phyloP scores from a whole-genome alignment of 2,797 vertebrate species.

The Artibeus lituratus region DNA sequence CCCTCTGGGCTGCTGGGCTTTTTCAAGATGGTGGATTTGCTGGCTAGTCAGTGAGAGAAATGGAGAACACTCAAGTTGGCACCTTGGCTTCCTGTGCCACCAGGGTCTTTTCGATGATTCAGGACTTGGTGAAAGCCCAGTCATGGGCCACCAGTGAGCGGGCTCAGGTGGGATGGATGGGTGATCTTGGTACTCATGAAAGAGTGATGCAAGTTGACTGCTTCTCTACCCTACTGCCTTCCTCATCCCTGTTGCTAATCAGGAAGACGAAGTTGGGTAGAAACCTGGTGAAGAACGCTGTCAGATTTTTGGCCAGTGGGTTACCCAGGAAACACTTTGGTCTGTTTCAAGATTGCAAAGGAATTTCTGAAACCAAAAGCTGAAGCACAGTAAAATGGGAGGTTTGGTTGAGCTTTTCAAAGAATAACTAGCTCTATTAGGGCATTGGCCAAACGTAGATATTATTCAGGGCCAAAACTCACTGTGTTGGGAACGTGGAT shows the following conservation, averaged over 20 bases:
- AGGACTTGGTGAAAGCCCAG: neutral
- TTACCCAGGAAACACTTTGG: neutral
- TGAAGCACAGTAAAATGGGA: neutral
- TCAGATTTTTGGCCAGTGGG: neutral
- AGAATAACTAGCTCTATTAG: neutral
- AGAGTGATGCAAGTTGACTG: neutral
- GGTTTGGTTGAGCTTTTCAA: neutral
- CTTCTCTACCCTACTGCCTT: neutral
- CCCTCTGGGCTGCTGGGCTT: neutral
- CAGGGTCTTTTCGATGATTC: neutral
- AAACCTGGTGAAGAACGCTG: neutral
- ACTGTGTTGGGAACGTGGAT: neutral
- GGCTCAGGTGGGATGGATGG: neutral
- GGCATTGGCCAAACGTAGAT: neutral
- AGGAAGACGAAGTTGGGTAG: neutral
- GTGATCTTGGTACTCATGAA: neutral
- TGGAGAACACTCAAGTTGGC: neutral
- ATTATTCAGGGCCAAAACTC: neutral
- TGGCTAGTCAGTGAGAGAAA: neutral
- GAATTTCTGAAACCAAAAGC: conserved; percentile 7
- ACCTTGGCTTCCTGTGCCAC: neutral
- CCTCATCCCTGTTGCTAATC: neutral
- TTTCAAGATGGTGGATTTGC: neutral
- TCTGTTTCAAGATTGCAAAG: conserved; percentile 32
- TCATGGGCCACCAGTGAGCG: neutral